phyloP scores from a whole-genome alignment of 2,113 vertebrate species.

The Naja naja region DNA sequence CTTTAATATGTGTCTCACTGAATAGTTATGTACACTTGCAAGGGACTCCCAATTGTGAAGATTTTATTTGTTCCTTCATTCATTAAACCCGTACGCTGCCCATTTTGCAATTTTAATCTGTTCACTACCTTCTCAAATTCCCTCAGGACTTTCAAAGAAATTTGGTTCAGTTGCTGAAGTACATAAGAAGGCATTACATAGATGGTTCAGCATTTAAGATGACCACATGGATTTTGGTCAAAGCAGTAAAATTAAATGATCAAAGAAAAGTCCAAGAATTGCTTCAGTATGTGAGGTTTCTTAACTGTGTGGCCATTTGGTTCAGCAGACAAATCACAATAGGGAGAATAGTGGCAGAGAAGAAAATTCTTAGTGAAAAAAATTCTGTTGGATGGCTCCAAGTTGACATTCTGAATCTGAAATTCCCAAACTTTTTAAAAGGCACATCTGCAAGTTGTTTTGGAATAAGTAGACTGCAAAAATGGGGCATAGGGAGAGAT shows the following conservation, averaged over 20 bases:
- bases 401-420: background rate
- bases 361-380: background rate
- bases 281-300: background rate
- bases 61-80: background rate
- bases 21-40: background rate
- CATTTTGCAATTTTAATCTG: background rate
- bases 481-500: background rate
- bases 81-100: background rate
- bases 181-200: background rate
- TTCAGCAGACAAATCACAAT: background rate
- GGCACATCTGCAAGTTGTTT: background rate
- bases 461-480: background rate
- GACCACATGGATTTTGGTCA: background rate
- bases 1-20: background rate
- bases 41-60: background rate
- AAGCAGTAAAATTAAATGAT: background rate
- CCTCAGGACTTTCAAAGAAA: background rate
- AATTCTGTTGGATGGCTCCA: background rate
- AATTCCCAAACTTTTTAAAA: background rate
- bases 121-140: background rate
- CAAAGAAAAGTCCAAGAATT: background rate
- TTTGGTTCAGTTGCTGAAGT: background rate
- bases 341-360: background rate
- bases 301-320: background rate
- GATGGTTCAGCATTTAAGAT: background rate